These are phyloP conservation scores for Hippocampus abdominalis DNA, from an alignment of 2,113 vertebrate species.

Conservation along the genomic window DNA sequence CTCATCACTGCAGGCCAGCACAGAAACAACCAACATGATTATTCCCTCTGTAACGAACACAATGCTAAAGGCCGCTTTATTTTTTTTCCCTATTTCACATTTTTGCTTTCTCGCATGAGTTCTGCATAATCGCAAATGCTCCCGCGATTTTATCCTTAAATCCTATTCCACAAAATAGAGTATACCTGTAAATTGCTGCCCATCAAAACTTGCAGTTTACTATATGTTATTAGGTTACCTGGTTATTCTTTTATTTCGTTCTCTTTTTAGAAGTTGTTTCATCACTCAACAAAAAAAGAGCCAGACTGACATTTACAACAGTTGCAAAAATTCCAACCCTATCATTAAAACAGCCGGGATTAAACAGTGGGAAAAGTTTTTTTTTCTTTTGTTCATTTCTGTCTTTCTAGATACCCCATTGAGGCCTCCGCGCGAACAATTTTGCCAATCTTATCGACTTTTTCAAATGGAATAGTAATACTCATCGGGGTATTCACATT, in stretches of 20 bases:
- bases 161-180: not conserved
- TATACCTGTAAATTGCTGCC: no score
- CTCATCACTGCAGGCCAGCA: slow-evolving; percentile 53
- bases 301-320: slow-evolving; percentile 46
- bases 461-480: slow-evolving; percentile 13
- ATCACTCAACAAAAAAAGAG: slow-evolving; percentile 33
- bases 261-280: slow-evolving; percentile 12
- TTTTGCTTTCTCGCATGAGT: slow-evolving; percentile 1
- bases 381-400: not conserved
- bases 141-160: not conserved
- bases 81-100: not conserved
- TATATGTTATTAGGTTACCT: not conserved
- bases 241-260: not conserved
- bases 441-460: slow-evolving; percentile 7
- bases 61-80: not conserved
- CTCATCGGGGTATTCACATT: slow-evolving; percentile 10
- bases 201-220: not conserved
- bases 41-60: slow-evolving; percentile 12
- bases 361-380: slow-evolving; percentile 46
- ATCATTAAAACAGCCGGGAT: slow-evolving; percentile 48
- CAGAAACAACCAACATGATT: slow-evolving; percentile 29
- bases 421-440: not conserved
- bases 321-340: slow-evolving; percentile 47
- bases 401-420: not conserved
- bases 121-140: not conserved